A percentile compares a stretch with the other conserved stretches of the same genome.
Conservation (phyloP, 2,797 vertebrate species). For the Pseudochaenichthys georgianus region DNA sequence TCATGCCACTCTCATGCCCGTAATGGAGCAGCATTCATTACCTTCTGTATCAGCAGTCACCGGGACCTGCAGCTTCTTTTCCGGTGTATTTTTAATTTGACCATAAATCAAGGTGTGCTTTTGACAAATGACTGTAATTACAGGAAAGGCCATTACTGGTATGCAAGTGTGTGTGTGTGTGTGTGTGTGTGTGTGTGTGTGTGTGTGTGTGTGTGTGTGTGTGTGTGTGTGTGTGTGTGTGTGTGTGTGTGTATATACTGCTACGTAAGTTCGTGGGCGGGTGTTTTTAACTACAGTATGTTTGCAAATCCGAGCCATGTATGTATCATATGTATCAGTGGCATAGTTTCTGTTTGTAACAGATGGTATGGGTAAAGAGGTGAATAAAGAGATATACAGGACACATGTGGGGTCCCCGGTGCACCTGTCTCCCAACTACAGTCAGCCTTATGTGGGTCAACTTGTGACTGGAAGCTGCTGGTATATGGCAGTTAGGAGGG, state of each 20-base stretch:
- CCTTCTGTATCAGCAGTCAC: constrained; percentile 72
- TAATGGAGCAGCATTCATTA: constrained; percentile 89
- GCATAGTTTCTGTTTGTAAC: constrained; percentile 14
- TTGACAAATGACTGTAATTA: constrained; percentile 97
- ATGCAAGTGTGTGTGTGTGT: too few relatives aligned
- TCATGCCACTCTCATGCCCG: constrained; percentile 77
- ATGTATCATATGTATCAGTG: background rate
- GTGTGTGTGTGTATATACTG: constrained; percentile 9
- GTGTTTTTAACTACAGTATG: constrained; percentile 33
- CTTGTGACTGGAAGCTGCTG: constrained; percentile 43
- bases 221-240: constrained; percentile 18
- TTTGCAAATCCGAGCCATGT: constrained; percentile 24
- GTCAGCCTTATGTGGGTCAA: constrained; percentile 53
- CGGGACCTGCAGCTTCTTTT: constrained; percentile 84
- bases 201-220: constrained; percentile 36
- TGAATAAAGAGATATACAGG: constrained; percentile 16
- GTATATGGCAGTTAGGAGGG: constrained; percentile 16
- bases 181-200: too few relatives aligned
- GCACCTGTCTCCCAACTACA: constrained; percentile 32
- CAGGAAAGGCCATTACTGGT: constrained; percentile 80
- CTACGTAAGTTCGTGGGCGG: background rate
- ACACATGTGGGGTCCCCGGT: background rate
- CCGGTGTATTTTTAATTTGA: constrained; percentile 91
- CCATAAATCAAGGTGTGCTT: constrained; percentile 92
- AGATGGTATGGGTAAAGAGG: background rate